Evolutionary conservation across 2,888 invertebrate genomes (phyloP).

Genomic region (Lutraria lutraria): DNA sequence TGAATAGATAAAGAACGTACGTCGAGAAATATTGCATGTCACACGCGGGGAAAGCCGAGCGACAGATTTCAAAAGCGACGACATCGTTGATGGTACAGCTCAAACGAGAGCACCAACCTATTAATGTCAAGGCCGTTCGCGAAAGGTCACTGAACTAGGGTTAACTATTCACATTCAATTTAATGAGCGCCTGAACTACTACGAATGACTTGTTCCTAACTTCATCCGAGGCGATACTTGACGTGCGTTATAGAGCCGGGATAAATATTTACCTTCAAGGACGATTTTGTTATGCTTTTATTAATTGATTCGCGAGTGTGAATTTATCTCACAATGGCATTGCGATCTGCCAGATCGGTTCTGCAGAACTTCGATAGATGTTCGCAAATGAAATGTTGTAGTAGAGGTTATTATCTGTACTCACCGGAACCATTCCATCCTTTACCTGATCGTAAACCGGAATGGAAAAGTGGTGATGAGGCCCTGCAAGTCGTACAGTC

Average conservation of each 20-base stretch:
- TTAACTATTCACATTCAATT: too few species aligned
- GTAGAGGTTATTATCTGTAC: constrained; percentile 90
- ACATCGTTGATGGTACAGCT: constrained; percentile 24
- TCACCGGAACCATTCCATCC: constrained; percentile 94
- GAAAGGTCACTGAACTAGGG: too few species aligned
- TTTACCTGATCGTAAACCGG: constrained; percentile 90
- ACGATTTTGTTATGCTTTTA: constrained; percentile 39
- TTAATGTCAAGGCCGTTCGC: constrained; percentile 42
- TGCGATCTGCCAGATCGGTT: constrained; percentile 27
- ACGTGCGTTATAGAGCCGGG: constrained; percentile 20
- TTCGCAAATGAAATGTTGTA: constrained; percentile 16
- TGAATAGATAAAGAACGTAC: constrained; percentile 91
- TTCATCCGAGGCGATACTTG: background rate
- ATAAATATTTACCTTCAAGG: constrained; percentile 50
- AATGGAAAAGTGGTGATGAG: constrained; percentile 90
- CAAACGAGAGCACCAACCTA: background rate
- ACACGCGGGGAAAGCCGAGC: constrained; percentile 48
- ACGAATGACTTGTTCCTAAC: constrained; percentile 27
- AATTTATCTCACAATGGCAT: constrained; percentile 45
- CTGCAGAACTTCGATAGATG: constrained; percentile 31
- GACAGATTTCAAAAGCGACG: constrained; percentile 35
- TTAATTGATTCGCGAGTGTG: background rate
- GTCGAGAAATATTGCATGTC: constrained; percentile 29
- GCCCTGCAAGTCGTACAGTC: constrained; percentile 94
- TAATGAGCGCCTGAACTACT: constrained; percentile 42